Conservation (phyloP, 2,113 vertebrate species). For the Cyphomyrus plagiostoma region DNA sequence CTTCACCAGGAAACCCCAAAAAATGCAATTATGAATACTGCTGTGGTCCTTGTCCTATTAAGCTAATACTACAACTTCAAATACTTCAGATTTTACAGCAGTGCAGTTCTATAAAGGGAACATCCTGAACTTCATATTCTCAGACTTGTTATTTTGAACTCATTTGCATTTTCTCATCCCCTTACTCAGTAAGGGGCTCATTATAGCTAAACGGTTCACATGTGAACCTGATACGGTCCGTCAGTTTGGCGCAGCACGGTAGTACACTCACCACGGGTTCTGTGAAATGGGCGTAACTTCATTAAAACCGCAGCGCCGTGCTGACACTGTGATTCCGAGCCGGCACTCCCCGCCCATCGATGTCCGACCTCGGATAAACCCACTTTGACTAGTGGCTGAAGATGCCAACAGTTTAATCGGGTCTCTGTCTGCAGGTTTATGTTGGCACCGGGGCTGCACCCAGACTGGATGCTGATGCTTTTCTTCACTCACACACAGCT, state of each 20-base stretch:
- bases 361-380: background rate
- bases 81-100: background rate
- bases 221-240: background rate
- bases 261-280: background rate
- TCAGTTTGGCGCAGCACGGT: background rate
- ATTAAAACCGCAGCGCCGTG: background rate
- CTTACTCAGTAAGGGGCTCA: background rate
- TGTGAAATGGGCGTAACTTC: background rate
- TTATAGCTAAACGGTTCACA: background rate
- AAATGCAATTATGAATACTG: background rate
- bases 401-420: background rate
- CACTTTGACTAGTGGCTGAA: background rate
- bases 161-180: conserved; percentile 1
- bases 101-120: background rate
- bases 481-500: conserved; percentile 94
- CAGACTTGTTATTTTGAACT: background rate
- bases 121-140: background rate
- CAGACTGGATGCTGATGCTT: conserved; percentile 94
- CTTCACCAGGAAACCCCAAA: background rate
- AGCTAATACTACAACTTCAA: background rate
- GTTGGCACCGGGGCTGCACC: conserved; percentile 81
- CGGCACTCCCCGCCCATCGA: background rate
- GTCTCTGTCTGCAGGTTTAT: conserved; percentile 68
- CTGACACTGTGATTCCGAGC: background rate
- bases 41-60: background rate